phyloP scores from a whole-genome alignment of 2,797 vertebrate species.

The Bovichtus variegatus region DNA sequence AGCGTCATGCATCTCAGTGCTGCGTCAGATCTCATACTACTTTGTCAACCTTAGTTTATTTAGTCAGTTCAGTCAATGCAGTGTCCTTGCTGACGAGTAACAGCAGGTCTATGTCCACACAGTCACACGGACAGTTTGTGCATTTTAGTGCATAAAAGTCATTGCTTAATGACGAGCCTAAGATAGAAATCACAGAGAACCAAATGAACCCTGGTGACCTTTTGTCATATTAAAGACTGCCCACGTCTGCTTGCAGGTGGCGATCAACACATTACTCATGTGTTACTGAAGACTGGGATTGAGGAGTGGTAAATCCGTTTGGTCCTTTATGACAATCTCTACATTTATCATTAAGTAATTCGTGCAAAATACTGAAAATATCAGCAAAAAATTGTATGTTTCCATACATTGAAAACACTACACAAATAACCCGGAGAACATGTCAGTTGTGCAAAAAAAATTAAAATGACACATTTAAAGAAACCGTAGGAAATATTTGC shows the following conservation, averaged over 20 bases:
- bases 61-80: not conserved
- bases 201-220: not conserved
- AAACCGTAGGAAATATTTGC: not conserved
- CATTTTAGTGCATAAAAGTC: not conserved
- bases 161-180: not conserved
- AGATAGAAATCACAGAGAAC: not conserved
- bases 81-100: constrained; percentile 4
- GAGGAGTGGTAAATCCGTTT: not conserved
- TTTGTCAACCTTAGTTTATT: not conserved
- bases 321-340: not conserved
- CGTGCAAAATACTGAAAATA: no score
- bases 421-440: fast-evolving
- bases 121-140: constrained; percentile 2
- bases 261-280: not conserved
- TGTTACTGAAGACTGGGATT: not conserved
- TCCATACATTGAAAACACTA: not conserved
- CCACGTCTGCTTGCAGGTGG: not conserved
- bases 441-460: not conserved
- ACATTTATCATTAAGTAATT: not conserved
- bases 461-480: not conserved
- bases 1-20: not conserved
- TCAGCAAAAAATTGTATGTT: not conserved
- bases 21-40: not conserved
- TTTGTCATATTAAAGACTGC: constrained; percentile 11
- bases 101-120: not conserved